Evolutionary conservation across 2,113 vertebrate genomes (phyloP).

Genomic region (Xenopus borealis): DNA sequence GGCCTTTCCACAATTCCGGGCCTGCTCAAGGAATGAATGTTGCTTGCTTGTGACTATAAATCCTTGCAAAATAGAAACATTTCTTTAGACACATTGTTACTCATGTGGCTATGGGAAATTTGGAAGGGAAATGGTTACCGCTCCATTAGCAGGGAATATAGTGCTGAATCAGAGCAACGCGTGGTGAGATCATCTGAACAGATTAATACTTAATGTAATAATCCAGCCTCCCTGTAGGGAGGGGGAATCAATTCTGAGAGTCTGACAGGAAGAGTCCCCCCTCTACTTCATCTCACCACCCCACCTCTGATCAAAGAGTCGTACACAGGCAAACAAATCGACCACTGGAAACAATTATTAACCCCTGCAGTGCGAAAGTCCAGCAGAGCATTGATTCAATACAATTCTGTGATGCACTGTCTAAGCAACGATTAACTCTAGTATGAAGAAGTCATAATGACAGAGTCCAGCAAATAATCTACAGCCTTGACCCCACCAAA

Average conservation of each 20-base stretch:
- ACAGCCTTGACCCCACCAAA: neutral
- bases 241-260: slow-evolving; percentile 36
- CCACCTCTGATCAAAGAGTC: slow-evolving; percentile 34
- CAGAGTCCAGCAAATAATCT: neutral
- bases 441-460: neutral
- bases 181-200: slow-evolving; percentile 42
- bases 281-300: slow-evolving; percentile 14
- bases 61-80: no score
- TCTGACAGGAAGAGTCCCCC: slow-evolving; percentile 35
- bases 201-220: slow-evolving; percentile 47
- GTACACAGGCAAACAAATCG: slow-evolving; percentile 34
- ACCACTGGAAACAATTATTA: slow-evolving; percentile 24
- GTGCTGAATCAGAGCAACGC: slow-evolving; percentile 40
- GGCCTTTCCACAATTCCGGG: no score
- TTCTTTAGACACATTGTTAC: no score
- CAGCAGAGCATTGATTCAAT: neutral
- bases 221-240: slow-evolving; percentile 31
- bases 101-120: neutral
- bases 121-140: slow-evolving; percentile 29
- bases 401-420: neutral
- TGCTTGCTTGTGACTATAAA: neutral
- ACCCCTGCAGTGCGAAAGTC: neutral
- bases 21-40: no score
- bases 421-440: neutral
- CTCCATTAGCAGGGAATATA: slow-evolving; percentile 38